phyloP scores from a whole-genome alignment of 2,113 vertebrate genomes.

The Sitta europaea region DNA sequence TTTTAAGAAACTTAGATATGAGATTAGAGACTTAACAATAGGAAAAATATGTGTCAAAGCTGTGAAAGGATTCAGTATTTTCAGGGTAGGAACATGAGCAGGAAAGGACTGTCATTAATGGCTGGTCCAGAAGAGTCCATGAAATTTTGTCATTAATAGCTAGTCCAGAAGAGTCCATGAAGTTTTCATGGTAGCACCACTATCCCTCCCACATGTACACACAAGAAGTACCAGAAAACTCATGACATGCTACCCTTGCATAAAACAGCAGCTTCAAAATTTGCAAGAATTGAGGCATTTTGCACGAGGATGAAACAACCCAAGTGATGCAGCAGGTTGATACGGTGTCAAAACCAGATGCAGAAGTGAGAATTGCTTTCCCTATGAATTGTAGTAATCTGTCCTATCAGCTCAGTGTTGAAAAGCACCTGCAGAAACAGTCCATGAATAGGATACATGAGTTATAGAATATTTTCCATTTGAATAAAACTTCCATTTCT shows the following conservation, averaged over 20 bases:
- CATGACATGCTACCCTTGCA: fast-evolving
- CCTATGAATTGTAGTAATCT: not conserved
- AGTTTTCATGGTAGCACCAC: not conserved
- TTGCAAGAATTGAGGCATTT: fast-evolving
- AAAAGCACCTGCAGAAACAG: not conserved
- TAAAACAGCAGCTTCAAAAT: not conserved
- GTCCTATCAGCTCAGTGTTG: not conserved
- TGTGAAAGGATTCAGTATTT: not conserved
- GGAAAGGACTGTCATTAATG: not conserved
- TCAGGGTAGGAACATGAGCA: not conserved
- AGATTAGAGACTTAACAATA: not conserved
- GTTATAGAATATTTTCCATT: not conserved
- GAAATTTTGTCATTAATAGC: not conserved
- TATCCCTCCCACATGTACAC: fast-evolving
- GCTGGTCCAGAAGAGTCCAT: not conserved
- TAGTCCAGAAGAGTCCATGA: not conserved
- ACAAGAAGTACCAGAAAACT: not conserved
- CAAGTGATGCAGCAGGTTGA: not conserved
- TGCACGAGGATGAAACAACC: not conserved
- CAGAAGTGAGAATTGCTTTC: not conserved
- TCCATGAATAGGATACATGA: not conserved
- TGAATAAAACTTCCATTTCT: not conserved
- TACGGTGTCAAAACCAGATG: not conserved
- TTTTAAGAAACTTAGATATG: not conserved
- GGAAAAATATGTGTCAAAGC: not conserved